Evolutionary conservation across 2,888 invertebrate genomes (phyloP), one percentile per base, ranked within the genome.

Genomic region (Pseudococcus viburni): DNA sequence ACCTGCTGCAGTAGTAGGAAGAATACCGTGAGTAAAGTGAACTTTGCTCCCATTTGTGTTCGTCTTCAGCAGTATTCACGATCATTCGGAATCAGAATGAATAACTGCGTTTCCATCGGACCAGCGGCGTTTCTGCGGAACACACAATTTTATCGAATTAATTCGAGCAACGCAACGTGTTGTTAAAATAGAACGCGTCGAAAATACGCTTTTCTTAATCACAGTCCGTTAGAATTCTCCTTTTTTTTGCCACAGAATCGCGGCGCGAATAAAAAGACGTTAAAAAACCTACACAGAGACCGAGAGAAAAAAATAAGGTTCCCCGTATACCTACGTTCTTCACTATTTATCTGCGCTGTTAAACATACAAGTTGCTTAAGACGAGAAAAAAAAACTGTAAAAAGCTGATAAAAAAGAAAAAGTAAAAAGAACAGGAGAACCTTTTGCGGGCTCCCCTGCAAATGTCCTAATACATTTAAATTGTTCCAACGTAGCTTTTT

Each of bases 391-490:
- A 84, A 86, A 33, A 59, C 86, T 86, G 42, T 55, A 84, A 55
- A 84, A 86, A 59, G 86, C 86, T 86, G 42, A 46, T 59, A 86
- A 86, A 64, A 64, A 64, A 55, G 42, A 42, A 51, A 84, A 51
- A 84, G 84, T 26, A 55, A 86, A 86, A 68, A 59, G 42, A 42
- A 42, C 42, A 6, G 42, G 42, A 42, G 42, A 42, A 42, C 19
- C 55, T 59, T 86, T 86, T 59, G 86, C 86, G 86, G 68, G 68
- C 68, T 83, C 80, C 80, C 80, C 86, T 39, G 68, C 46, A 68
- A 68, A 73, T 68, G 68, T 86, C 73, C 86, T 86, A 86, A 86
- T 86, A 86, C 68, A 86, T 86, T 86, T 86, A 86, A 86, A 86
- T 86, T 86, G 86, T 86, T 86, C 73, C 68, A 73, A 86, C 86